Conservation (phyloP, 2,797 vertebrate species). For the Sebastes diaconus region DNA sequence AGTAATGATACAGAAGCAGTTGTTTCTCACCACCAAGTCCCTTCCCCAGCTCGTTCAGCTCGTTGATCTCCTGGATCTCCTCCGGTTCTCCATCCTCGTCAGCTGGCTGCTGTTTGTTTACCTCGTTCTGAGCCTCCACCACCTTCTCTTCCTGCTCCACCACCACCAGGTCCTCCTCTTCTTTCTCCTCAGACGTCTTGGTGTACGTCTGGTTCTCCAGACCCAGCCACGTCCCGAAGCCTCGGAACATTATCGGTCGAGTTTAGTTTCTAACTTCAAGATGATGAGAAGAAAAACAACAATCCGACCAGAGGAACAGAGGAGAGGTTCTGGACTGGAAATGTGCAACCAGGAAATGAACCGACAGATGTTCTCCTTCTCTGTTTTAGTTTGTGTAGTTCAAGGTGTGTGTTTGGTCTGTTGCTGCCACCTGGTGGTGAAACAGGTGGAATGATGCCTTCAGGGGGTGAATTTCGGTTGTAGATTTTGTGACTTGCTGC, state of each 20-base stretch:
- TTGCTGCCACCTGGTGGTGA: conserved; percentile 31
- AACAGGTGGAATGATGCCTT: neutral
- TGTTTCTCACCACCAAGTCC: conserved; percentile 76
- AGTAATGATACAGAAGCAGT: too few species aligned
- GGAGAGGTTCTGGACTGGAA: neutral
- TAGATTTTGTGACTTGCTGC: neutral
- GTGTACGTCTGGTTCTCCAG: conserved; percentile 53
- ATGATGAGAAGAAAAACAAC: neutral
- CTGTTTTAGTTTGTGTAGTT: fast-evolving
- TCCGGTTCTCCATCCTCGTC: conserved; percentile 37
- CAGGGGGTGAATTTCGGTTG: neutral
- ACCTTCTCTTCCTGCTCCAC: conserved; percentile 65
- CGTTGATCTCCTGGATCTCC: conserved; percentile 1
- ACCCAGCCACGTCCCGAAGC: conserved; percentile 79
- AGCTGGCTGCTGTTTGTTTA: conserved; percentile 77
- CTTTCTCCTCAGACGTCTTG: conserved; percentile 40
- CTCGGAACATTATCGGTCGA: conserved; percentile 71
- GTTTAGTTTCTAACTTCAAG: neutral
- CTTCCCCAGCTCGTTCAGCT: neutral
- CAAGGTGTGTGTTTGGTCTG: fast-evolving
- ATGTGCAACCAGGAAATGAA: conserved; percentile 57
- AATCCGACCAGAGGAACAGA: neutral
- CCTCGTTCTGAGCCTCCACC: conserved; percentile 76
- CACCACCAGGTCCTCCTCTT: neutral
- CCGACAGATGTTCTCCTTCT: conserved; percentile 36